phyloP scores from a whole-genome alignment of 2,888 invertebrate genomes.

The Globia sparganii region DNA sequence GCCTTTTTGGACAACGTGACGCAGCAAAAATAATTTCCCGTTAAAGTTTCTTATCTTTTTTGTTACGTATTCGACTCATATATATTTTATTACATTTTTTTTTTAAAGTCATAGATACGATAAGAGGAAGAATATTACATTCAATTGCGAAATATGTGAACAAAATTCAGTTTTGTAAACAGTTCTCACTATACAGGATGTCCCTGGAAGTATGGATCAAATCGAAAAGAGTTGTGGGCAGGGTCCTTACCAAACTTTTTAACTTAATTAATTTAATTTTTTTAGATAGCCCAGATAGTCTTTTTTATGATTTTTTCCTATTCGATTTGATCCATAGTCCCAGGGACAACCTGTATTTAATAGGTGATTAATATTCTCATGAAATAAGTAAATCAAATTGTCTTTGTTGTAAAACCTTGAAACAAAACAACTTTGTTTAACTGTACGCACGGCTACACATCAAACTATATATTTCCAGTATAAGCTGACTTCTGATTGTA shows the following conservation, averaged over 20 bases:
- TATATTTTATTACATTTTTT: neutral
- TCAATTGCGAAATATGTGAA: conserved; percentile 2
- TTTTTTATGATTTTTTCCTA: too few species aligned
- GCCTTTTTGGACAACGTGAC: conserved; percentile 18
- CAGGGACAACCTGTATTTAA: too few species aligned
- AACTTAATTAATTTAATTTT: too few species aligned
- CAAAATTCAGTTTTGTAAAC: neutral
- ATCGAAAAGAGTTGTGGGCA: too few species aligned
- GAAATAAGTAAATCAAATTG: conserved; percentile 6
- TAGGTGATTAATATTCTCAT: conserved; percentile 3
- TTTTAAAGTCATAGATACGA: neutral
- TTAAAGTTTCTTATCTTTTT: conserved; percentile 31
- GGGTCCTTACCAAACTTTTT: too few species aligned
- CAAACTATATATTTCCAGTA: too few species aligned
- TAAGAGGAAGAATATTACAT: neutral
- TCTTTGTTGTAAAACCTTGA: conserved; percentile 26
- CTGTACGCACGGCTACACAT: too few species aligned
- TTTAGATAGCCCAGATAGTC: too few species aligned
- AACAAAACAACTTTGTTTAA: conserved; percentile 24
- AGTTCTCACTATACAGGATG: too few species aligned
- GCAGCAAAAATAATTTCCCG: conserved; percentile 4
- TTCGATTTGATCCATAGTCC: too few species aligned
- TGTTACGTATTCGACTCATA: neutral
- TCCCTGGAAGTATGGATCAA: too few species aligned
- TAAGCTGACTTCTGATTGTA: too few species aligned